Percentiles rank a stretch among this genome's conserved stretches.
Evolutionary conservation across 2,113 vertebrate genomes (phyloP).

Genomic region (Colossoma macropomum): DNA sequence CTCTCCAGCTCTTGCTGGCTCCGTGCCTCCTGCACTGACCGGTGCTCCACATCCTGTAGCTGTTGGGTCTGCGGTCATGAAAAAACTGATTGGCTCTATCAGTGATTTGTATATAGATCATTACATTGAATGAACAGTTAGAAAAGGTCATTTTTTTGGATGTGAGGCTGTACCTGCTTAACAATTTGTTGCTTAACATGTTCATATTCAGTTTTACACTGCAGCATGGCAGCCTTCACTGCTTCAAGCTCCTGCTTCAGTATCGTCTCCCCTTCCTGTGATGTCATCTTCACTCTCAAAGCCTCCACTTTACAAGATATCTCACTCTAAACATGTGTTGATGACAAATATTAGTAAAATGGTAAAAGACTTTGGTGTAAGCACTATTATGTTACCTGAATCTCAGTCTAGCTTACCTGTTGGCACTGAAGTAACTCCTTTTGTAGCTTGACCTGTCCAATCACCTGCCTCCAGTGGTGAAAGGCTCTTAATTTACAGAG

Average conservation of each 20-base stretch:
- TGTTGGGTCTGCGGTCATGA: conserved; percentile 66
- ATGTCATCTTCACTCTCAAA: conserved; percentile 66
- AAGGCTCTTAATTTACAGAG: conserved; percentile 72
- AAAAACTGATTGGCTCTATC: neutral
- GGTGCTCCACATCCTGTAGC: conserved; percentile 68
- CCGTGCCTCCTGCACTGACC: conserved; percentile 62
- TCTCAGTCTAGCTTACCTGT: conserved; percentile 67
- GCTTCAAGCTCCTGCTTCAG: conserved; percentile 72
- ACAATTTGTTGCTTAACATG: conserved; percentile 64
- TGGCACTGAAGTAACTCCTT: conserved; percentile 69
- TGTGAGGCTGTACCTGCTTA: conserved; percentile 66
- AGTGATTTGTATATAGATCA: neutral
- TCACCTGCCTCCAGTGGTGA: conserved; percentile 71
- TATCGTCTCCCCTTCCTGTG: conserved; percentile 67
- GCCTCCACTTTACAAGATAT: conserved; percentile 66
- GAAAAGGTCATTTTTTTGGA: neutral
- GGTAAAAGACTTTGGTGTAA: neutral
- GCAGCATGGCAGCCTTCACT: conserved; percentile 64
- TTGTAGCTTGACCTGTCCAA: conserved; percentile 66
- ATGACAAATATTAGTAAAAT: neutral
- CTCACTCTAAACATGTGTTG: conserved; percentile 69
- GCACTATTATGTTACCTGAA: neutral
- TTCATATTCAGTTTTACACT: conserved; percentile 66
- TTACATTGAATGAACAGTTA: neutral
- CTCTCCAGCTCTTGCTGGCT: conserved; percentile 68